Conservation (phyloP, 2,113 vertebrate species). For the Mellivora capensis region DNA sequence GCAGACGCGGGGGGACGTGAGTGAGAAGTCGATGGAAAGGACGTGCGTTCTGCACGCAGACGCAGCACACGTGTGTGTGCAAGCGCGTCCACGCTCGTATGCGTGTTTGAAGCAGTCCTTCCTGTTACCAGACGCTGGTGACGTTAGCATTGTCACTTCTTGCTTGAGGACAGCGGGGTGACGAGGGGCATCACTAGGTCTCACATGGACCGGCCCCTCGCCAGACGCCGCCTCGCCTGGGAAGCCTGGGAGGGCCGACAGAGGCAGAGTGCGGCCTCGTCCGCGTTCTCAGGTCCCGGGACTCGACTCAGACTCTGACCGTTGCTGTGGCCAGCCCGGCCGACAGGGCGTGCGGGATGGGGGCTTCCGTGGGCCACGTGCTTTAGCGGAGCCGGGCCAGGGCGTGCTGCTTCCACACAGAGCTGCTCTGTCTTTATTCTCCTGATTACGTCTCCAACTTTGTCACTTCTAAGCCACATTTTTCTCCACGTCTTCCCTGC, state of each 20-base stretch:
- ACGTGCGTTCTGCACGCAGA: background rate
- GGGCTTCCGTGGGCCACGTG: background rate
- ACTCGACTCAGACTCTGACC: background rate
- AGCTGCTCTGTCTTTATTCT: background rate
- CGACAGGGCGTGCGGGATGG: background rate
- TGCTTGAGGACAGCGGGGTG: background rate
- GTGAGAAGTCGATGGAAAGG: background rate
- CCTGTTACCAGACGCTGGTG: background rate
- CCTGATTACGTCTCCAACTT: background rate
- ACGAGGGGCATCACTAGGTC: background rate
- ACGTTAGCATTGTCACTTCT: background rate
- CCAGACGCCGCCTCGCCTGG: background rate
- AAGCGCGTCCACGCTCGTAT: background rate
- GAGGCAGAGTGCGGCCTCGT: too few species aligned
- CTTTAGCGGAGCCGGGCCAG: background rate
- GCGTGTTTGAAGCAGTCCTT: too few species aligned
- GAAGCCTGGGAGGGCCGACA: background rate
- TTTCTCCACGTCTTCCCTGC: background rate
- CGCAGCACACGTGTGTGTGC: background rate
- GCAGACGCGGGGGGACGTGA: background rate
- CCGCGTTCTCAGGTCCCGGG: too few species aligned
- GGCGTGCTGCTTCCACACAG: background rate
- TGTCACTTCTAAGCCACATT: background rate
- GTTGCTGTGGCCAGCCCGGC: fast-evolving
- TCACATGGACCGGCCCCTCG: background rate